These are phyloP conservation scores for Python bivittatus DNA, from an alignment of 2,113 vertebrate species.

Conservation along the genomic window DNA sequence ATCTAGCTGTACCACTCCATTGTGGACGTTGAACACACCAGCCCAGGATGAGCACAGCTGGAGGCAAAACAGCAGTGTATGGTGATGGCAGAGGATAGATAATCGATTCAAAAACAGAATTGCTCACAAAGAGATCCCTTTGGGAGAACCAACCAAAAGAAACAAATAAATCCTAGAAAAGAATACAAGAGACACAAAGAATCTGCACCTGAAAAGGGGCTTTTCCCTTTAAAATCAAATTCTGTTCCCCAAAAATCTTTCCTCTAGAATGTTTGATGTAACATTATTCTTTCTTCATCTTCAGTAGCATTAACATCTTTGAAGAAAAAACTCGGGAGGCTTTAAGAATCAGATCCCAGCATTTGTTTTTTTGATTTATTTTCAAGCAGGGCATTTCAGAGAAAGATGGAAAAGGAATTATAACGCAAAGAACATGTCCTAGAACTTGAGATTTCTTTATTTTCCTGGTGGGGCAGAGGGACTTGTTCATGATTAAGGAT, in stretches of 20 bases:
- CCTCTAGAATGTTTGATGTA: constrained; percentile 38
- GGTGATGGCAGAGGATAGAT: neutral
- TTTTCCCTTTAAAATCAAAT: constrained; percentile 9
- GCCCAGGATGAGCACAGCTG: too few relatives aligned
- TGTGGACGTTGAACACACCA: neutral
- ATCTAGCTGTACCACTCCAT: neutral
- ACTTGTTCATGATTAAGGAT: neutral
- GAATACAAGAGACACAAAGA: constrained; percentile 44
- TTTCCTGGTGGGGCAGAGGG: neutral
- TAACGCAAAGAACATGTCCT: constrained; percentile 43
- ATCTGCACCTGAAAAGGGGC: constrained; percentile 39
- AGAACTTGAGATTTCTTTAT: constrained; percentile 44
- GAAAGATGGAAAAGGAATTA: constrained; percentile 5
- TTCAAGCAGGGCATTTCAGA: constrained; percentile 23
- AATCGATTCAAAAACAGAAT: constrained; percentile 60
- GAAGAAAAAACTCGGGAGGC: constrained; percentile 56
- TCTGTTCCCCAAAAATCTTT: neutral
- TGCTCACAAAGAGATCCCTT: constrained; percentile 54
- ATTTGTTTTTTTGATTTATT: constrained; percentile 41
- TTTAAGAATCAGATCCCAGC: constrained; percentile 35
- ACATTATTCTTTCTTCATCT: constrained; percentile 36
- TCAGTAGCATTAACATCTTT: constrained; percentile 44
- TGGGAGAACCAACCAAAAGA: constrained; percentile 49
- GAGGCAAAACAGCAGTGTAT: too few relatives aligned
- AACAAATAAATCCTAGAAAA: constrained; percentile 45